Evolutionary conservation across 2,797 vertebrate species (phyloP).

Genomic region (Pyrocephalus nanus): DNA sequence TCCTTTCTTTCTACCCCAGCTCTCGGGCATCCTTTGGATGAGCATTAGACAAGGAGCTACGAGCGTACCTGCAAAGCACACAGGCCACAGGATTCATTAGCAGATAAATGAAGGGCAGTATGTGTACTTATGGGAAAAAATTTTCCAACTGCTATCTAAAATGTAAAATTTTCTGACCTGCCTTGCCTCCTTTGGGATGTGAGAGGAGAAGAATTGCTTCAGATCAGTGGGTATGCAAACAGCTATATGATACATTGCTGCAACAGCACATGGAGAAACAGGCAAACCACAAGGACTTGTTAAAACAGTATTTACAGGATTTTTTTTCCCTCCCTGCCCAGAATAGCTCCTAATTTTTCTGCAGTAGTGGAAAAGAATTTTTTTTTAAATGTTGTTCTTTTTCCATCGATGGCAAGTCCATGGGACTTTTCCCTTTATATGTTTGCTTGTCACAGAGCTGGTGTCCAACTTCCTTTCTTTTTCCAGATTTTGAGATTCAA

Average conservation of each 20-base stretch:
- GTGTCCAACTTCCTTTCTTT: background rate
- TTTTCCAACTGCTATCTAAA: background rate
- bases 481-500: background rate
- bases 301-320: conserved; percentile 14
- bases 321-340: background rate
- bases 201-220: background rate
- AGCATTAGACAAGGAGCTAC: accelerated
- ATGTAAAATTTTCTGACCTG: background rate
- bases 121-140: background rate
- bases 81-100: background rate
- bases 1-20: background rate
- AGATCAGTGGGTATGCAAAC: conserved; percentile 15
- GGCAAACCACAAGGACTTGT: background rate
- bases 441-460: background rate
- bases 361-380: background rate
- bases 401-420: background rate
- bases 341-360: conserved; percentile 1
- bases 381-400: background rate
- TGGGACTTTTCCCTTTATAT: conserved; percentile 6
- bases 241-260: background rate
- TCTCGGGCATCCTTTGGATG: background rate
- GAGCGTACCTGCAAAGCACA: background rate
- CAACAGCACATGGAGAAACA: background rate
- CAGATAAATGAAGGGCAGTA: background rate
- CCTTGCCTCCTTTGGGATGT: background rate